Evolutionary conservation across 2,888 invertebrate species (phyloP).

Genomic region (Amphimallon solstitiale): DNA sequence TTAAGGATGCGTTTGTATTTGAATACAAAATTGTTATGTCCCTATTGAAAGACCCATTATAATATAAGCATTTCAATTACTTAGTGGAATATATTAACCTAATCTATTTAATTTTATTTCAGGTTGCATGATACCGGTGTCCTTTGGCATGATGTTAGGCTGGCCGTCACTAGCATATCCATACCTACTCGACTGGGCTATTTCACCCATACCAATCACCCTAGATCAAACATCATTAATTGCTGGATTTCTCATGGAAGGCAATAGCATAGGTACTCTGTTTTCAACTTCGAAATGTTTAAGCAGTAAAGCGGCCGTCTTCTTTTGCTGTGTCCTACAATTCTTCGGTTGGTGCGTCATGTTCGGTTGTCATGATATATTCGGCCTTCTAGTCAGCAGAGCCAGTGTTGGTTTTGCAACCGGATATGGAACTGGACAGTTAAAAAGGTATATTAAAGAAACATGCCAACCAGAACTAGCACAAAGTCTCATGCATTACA

Average conservation of each 20-base stretch:
- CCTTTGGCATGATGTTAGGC: constrained; percentile 49
- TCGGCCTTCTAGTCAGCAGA: constrained; percentile 44
- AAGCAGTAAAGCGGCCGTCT: constrained; percentile 43
- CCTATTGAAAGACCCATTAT: no score
- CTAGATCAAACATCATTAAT: constrained; percentile 46
- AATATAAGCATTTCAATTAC: no score
- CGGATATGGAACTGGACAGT: constrained; percentile 46
- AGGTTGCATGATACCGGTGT: constrained; percentile 45
- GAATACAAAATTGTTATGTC: no score
- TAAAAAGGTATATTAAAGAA: constrained; percentile 46
- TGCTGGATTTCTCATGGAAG: constrained; percentile 49
- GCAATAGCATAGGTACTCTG: constrained; percentile 46
- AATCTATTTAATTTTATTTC: constrained; percentile 30
- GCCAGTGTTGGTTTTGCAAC: constrained; percentile 45
- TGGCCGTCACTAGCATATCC: constrained; percentile 48
- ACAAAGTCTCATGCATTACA: constrained; percentile 35
- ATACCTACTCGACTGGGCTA: constrained; percentile 41
- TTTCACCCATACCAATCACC: constrained; percentile 45
- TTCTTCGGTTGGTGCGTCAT: constrained; percentile 47
- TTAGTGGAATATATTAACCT: no score
- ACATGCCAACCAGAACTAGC: constrained; percentile 43
- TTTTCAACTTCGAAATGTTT: constrained; percentile 44
- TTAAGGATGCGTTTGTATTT: no score
- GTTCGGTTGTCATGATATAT: constrained; percentile 44
- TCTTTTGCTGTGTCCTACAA: constrained; percentile 44